A percentile compares a stretch with the other conserved stretches of the same genome.
phyloP scores from a whole-genome alignment of 1,140 invertebrate genomes.

The Augochlora pura region DNA sequence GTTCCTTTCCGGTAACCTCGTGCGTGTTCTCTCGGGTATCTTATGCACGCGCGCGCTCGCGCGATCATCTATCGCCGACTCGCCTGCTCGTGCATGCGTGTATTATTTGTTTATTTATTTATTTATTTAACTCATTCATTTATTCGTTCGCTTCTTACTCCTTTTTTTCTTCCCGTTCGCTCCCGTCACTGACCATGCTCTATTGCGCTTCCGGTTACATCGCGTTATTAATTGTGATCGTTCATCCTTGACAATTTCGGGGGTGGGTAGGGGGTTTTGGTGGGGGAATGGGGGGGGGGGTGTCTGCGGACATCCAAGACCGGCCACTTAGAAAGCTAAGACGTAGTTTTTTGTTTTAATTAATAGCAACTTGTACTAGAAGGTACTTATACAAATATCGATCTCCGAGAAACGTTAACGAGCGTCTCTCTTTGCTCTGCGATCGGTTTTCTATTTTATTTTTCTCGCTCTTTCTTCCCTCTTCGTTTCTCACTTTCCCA shows the following conservation, averaged over 20 bases:
- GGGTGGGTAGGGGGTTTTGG: neutral
- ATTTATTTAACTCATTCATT: neutral
- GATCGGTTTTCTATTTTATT: neutral
- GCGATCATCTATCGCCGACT: neutral
- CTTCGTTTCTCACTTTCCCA: neutral
- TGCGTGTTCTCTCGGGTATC: slow-evolving; percentile 12
- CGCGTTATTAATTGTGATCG: neutral
- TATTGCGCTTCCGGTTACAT: slow-evolving; percentile 18
- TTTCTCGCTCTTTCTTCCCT: neutral
- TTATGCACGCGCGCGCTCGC: slow-evolving; percentile 26
- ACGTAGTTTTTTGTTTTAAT: slow-evolving; percentile 23
- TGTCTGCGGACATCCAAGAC: slow-evolving; percentile 26
- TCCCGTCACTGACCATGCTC: slow-evolving; percentile 7
- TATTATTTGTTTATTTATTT: neutral
- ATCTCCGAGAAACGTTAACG: slow-evolving; percentile 38
- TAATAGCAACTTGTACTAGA: slow-evolving; percentile 50
- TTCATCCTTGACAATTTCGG: neutral
- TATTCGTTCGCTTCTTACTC: neutral
- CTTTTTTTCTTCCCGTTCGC: neutral
- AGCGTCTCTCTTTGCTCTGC: neutral
- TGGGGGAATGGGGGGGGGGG: no score
- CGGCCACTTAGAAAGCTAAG: slow-evolving; percentile 40
- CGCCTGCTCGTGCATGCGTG: no score
- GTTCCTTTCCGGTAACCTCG: neutral
- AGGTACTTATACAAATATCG: slow-evolving; percentile 46